These are phyloP conservation scores for Benthosema pterotum DNA, from an alignment of 2,797 vertebrate genomes.

Conservation along the genomic window DNA sequence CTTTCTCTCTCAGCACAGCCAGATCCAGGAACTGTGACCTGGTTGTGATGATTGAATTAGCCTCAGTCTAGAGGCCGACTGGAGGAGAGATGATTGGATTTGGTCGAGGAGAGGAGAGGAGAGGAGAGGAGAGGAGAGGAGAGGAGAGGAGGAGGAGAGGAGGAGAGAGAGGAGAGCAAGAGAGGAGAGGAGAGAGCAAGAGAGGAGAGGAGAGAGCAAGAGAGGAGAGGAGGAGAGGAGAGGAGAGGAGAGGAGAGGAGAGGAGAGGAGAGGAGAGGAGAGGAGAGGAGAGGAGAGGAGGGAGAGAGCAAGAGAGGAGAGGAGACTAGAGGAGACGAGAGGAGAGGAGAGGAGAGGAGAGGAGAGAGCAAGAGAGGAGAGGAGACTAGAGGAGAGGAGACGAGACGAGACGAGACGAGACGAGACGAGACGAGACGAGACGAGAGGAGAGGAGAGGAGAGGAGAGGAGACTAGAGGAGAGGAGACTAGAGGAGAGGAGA, in stretches of 20 bases:
- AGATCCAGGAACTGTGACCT: slow-evolving; percentile 70
- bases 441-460: slow-evolving; percentile 7
- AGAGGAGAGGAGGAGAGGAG: slow-evolving; percentile 58
- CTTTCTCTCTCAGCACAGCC: too few species aligned
- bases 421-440: slow-evolving; percentile 46
- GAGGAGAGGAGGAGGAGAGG: slow-evolving; percentile 26
- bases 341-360: slow-evolving; percentile 41
- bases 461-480: slow-evolving; percentile 30
- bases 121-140: slow-evolving; percentile 12
- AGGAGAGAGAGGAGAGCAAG: slow-evolving; percentile 55
- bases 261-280: too few species aligned
- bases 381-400: slow-evolving; percentile 23
- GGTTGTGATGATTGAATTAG: slow-evolving; percentile 81
- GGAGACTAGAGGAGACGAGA: slow-evolving; percentile 51
- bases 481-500: slow-evolving; percentile 49
- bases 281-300: slow-evolving; percentile 31
- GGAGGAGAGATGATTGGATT: slow-evolving; percentile 50
- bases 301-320: too few species aligned
- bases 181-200: too few species aligned
- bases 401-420: too few species aligned
- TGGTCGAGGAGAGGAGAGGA: slow-evolving; percentile 40
- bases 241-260: slow-evolving; percentile 53
- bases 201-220: slow-evolving; percentile 23
- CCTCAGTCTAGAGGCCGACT: slow-evolving; percentile 71
- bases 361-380: slow-evolving; percentile 19